Percentiles rank a stretch among this genome's conserved stretches.
Evolutionary conservation across 2,888 invertebrate species (phyloP).

Genomic region (Eristalinus sepulchralis): DNA sequence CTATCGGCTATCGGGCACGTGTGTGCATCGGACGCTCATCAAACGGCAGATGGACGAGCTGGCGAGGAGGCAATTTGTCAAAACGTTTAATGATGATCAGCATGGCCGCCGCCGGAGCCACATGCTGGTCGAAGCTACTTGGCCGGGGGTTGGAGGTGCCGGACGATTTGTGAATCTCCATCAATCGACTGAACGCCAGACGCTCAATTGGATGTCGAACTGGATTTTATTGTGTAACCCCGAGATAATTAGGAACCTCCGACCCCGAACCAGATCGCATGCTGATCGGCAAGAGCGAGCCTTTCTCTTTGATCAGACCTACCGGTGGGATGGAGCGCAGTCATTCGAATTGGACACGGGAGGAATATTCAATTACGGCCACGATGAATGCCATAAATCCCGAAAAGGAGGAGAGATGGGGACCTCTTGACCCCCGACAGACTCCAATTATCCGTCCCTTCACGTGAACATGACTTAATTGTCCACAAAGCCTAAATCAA

Average conservation of each 20-base stretch:
- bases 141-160: neutral
- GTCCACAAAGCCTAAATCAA: constrained; percentile 1
- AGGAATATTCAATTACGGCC: neutral
- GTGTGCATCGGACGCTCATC: constrained; percentile 19
- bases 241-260: neutral
- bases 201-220: neutral
- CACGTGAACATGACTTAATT: constrained; percentile 8
- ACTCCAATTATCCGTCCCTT: neutral
- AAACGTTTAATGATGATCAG: neutral
- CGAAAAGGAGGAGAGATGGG: too few species aligned
- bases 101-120: neutral
- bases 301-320: neutral
- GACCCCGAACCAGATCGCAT: neutral
- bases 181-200: neutral
- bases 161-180: neutral
- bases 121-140: neutral
- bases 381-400: neutral
- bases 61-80: neutral
- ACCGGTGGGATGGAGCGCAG: neutral
- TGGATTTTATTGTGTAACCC: too few species aligned
- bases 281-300: neutral
- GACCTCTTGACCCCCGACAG: neutral
- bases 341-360: neutral
- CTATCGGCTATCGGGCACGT: constrained; percentile 18
- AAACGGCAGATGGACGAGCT: constrained; percentile 24